These are phyloP conservation scores for Dolichopus griseipennis DNA, from an alignment of 2,888 invertebrate species.

Conservation along the genomic window DNA sequence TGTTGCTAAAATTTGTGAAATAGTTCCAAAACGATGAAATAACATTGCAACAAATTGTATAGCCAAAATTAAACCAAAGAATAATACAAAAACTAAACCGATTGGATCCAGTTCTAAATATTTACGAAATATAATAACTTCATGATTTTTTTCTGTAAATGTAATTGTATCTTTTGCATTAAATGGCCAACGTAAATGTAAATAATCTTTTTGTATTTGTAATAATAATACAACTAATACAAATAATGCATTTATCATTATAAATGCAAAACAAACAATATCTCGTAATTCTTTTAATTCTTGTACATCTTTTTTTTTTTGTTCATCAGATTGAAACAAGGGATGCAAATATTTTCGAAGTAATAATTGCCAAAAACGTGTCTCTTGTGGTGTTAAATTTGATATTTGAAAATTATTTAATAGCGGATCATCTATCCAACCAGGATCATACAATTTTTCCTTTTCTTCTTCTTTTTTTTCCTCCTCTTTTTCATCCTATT, in stretches of 20 bases:
- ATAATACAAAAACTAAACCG: conserved; percentile 63
- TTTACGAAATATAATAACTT: conserved; percentile 49
- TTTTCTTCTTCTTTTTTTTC: neutral
- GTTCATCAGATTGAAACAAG: conserved; percentile 55
- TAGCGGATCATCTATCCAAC: conserved; percentile 62
- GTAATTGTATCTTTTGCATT: conserved; percentile 49
- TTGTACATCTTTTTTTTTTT: conserved; percentile 45
- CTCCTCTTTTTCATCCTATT: neutral
- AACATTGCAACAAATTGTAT: conserved; percentile 69
- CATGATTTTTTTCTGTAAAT: conserved; percentile 40
- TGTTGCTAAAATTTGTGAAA: conserved; percentile 64
- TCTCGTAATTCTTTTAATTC: conserved; percentile 48
- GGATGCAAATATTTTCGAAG: conserved; percentile 69
- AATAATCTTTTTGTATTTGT: conserved; percentile 60
- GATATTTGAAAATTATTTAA: conserved; percentile 58
- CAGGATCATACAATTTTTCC: conserved; percentile 31
- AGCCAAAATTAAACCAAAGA: conserved; percentile 59
- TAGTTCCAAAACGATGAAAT: conserved; percentile 64
- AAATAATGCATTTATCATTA: conserved; percentile 69
- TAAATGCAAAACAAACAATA: conserved; percentile 58
- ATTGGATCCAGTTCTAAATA: conserved; percentile 63
- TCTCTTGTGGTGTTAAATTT: conserved; percentile 57
- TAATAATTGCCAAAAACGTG: conserved; percentile 67
- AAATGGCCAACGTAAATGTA: conserved; percentile 61
- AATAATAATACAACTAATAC: conserved; percentile 64